Evolutionary conservation across 2,113 vertebrate species (phyloP).

Genomic region (Todiramphus chloris): DNA sequence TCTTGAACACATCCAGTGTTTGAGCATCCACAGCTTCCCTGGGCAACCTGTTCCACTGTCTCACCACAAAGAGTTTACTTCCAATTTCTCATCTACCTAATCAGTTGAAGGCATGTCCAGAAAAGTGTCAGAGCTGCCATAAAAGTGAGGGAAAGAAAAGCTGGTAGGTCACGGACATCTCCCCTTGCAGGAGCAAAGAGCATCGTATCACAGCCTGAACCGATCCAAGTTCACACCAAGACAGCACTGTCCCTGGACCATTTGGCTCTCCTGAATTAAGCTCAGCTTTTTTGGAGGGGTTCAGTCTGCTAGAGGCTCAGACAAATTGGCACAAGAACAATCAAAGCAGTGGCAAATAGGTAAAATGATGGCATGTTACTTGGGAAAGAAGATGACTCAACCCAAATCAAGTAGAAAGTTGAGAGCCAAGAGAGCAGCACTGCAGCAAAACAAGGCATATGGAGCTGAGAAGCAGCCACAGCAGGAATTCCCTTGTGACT

Average conservation of each 20-base stretch:
- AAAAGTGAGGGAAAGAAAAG: background rate
- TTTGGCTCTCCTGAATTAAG: background rate
- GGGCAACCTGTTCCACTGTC: too few species aligned
- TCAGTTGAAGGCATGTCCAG: background rate
- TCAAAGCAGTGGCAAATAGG: background rate
- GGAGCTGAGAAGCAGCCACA: constrained; percentile 47
- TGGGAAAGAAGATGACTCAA: constrained; percentile 50
- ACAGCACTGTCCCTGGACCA: background rate
- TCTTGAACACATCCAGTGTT: too few species aligned
- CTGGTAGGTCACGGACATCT: background rate
- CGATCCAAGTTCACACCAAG: background rate
- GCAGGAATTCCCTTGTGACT: constrained; percentile 48
- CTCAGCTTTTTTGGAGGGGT: background rate
- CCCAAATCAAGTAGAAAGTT: constrained; percentile 35
- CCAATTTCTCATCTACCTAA: too few species aligned
- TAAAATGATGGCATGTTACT: background rate
- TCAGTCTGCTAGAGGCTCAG: background rate
- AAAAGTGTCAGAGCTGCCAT: background rate
- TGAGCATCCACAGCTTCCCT: too few species aligned
- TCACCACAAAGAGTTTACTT: too few species aligned
- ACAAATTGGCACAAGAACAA: background rate
- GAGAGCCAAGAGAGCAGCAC: constrained; percentile 21
- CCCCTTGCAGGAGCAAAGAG: background rate
- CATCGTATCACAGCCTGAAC: background rate
- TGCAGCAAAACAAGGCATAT: constrained; percentile 51